Evolutionary conservation across 2,113 vertebrate species (phyloP), one percentile per base, ranked within the genome.

Genomic region (Myotis brandtii): DNA sequence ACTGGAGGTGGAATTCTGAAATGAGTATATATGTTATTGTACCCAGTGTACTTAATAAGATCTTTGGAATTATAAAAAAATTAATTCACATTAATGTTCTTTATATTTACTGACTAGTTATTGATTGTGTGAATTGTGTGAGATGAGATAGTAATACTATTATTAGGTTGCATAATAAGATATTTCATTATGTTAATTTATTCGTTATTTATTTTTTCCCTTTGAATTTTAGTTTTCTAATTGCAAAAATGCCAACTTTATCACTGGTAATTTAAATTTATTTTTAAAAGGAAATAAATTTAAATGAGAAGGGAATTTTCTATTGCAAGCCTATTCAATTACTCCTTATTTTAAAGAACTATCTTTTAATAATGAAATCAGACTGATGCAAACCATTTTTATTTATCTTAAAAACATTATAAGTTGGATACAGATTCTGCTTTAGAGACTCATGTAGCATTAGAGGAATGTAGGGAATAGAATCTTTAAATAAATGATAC

Each of bases 161-260:
- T 73, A 79, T n/a, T 86, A 73, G 17, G 23, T 43, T 62, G 17
- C 30, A 85, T 25, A 80, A 62, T 72, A n/a, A 93, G 54, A 40
- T 70, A 46, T 56, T 88, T 80, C 23, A 67, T 88, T 83, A 86
- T 80, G 50, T 56, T 93, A 67, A 80, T 46, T 81, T 77, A 82
- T 76, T 83, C 17, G 4, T 69, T 80, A 72, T 72, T 72, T 73
- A 23, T 69, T 92, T 95, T 72, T 77, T 92, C 32, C 72, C 34
- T 48, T 80, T 76, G 14, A 73, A 86, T 90, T 97, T 93, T 84
- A 52, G 54, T 67, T 93, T 83, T 75, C 0, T 67, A 93, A 91
- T 67, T 87, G 21, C 18, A 90, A 23, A 75, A 83, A 83, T 88
- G 14, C 64, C 32, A 93, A 73, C 59, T 79, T 56, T 93, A 52